phyloP scores from a whole-genome alignment of 1,140 invertebrate species.

The Neuroterus valhalla region DNA sequence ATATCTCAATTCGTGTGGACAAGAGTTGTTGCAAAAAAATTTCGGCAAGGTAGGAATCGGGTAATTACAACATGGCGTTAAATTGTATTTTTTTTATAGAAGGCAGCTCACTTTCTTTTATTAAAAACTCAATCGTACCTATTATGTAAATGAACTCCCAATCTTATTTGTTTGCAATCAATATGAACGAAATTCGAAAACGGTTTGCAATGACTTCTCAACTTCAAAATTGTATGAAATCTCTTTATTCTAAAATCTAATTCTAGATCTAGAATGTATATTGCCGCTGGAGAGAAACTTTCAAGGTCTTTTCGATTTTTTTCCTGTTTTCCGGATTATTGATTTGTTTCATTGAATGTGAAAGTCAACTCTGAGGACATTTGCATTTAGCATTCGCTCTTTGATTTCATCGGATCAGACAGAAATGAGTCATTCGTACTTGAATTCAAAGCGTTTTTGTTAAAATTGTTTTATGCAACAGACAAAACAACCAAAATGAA shows the following conservation, averaged over 20 bases:
- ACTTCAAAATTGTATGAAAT: too few relatives aligned
- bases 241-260: too few relatives aligned
- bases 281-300: background rate
- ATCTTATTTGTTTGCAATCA: background rate
- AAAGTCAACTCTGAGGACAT: slow-evolving; percentile 20
- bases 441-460: background rate
- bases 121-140: background rate
- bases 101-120: background rate
- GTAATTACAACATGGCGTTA: background rate
- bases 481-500: background rate
- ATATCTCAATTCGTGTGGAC: too few relatives aligned
- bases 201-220: too few relatives aligned
- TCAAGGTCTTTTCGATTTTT: background rate
- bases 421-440: slow-evolving; percentile 5
- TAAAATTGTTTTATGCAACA: background rate
- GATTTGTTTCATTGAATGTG: slow-evolving; percentile 26
- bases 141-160: background rate
- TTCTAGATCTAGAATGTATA: too few relatives aligned
- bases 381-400: background rate
- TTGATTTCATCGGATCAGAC: background rate
- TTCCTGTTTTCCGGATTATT: background rate
- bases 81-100: background rate
- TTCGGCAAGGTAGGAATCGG: too few relatives aligned
- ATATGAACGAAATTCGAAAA: too few relatives aligned
- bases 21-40: too few relatives aligned